These are phyloP conservation scores for Paelopatides confundens DNA, from an alignment of 53 echinoderm and acorn worm species.

Conservation along the genomic window DNA sequence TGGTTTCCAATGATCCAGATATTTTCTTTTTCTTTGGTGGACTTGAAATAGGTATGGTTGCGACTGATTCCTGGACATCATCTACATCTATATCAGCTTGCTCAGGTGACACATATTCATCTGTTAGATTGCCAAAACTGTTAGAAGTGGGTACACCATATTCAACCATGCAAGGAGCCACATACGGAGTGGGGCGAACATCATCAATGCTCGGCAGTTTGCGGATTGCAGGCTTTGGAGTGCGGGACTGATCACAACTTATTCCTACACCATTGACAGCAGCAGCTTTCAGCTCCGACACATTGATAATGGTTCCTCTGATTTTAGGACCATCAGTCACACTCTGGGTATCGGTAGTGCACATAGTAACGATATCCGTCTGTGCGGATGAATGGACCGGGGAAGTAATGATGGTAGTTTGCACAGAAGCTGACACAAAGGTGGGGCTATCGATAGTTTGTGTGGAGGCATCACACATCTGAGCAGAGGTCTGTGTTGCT, in stretches of 20 bases:
- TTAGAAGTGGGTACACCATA: not conserved
- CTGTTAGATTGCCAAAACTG: not conserved
- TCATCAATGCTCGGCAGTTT: not conserved
- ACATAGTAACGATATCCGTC: not conserved
- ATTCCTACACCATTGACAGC: not conserved
- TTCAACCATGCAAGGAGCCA: not conserved
- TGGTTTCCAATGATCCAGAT: not conserved
- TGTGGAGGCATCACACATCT: not conserved
- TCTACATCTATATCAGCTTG: not conserved
- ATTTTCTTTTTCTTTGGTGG: too few relatives aligned
- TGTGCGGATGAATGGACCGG: not conserved
- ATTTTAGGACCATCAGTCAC: conserved; percentile 1
- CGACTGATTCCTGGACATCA: too few relatives aligned
- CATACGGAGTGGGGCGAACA: not conserved
- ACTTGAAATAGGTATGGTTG: not conserved
- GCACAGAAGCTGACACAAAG: not conserved
- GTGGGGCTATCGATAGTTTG: not conserved
- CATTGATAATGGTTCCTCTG: too few relatives aligned
- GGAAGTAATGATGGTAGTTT: not conserved
- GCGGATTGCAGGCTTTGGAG: too few relatives aligned
- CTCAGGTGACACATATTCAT: not conserved
- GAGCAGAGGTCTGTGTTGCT: not conserved
- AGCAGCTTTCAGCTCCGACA: not conserved
- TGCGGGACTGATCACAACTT: not conserved
- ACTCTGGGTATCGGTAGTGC: not conserved